Evolutionary conservation across 2,797 vertebrate species (phyloP).

Genomic region (Rhabdomys pumilio): DNA sequence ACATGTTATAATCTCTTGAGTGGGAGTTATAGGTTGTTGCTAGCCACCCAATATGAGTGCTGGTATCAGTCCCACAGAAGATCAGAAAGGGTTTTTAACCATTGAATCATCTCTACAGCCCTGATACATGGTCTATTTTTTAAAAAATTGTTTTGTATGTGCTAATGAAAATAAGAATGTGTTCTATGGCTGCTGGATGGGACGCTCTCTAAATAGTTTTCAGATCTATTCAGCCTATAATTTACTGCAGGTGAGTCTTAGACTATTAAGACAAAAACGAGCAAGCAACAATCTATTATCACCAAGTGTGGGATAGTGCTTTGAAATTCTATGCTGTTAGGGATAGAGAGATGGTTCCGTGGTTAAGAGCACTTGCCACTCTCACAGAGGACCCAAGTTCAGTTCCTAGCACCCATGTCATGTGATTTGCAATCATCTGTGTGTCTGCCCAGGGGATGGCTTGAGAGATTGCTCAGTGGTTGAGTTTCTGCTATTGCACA

Average conservation of each 20-base stretch:
- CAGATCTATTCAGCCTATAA: neutral
- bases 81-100: neutral
- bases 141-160: neutral
- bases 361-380: neutral
- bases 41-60: neutral
- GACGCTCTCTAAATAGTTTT: neutral
- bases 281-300: neutral
- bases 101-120: neutral
- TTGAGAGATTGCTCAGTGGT: neutral
- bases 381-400: neutral
- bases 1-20: neutral
- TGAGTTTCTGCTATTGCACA: neutral
- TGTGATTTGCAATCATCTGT: neutral
- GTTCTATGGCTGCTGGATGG: neutral
- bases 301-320: neutral
- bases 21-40: neutral
- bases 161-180: neutral
- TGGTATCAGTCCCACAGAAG: neutral
- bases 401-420: too few species aligned
- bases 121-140: neutral
- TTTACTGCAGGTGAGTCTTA: neutral
- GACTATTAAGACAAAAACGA: neutral
- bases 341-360: neutral
- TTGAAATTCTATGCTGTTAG: neutral
- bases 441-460: neutral